Evolutionary conservation across 2,113 vertebrate genomes (phyloP).

Genomic region (Oryzias celebensis): DNA sequence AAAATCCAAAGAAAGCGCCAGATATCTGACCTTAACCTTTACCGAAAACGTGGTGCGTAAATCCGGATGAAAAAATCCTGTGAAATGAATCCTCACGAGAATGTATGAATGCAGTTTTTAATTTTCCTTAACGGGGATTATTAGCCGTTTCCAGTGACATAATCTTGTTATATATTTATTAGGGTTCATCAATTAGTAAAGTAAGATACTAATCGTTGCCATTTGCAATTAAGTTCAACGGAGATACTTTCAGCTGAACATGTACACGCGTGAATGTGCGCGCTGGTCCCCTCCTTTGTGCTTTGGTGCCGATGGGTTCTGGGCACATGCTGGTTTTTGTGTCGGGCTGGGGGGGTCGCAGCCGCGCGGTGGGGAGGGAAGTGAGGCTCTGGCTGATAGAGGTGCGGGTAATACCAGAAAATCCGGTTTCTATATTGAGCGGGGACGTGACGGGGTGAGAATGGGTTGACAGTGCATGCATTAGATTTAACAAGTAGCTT

Average conservation of each 20-base stretch:
- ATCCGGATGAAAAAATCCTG: too few species aligned
- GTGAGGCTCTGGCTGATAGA: slow-evolving; percentile 69
- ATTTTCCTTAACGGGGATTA: slow-evolving; percentile 34
- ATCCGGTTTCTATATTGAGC: slow-evolving; percentile 86
- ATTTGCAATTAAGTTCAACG: slow-evolving; percentile 63
- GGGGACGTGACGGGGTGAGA: slow-evolving; percentile 85
- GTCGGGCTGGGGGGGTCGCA: slow-evolving; percentile 43
- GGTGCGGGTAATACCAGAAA: slow-evolving; percentile 82
- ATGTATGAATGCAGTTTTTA: slow-evolving; percentile 6
- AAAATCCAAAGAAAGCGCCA: too few species aligned
- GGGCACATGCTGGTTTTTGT: slow-evolving; percentile 35
- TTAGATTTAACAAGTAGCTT: slow-evolving; percentile 84
- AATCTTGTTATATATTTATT: slow-evolving; percentile 65
- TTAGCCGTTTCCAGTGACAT: slow-evolving; percentile 37
- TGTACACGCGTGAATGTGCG: slow-evolving; percentile 21
- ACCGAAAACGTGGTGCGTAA: too few species aligned
- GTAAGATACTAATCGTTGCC: slow-evolving; percentile 48
- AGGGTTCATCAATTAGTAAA: slow-evolving; percentile 63
- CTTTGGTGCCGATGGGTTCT: slow-evolving; percentile 10
- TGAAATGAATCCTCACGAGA: too few species aligned
- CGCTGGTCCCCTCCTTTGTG: background rate
- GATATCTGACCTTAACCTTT: too few species aligned
- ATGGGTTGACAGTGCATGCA: slow-evolving; percentile 83
- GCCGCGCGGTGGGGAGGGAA: slow-evolving; percentile 23
- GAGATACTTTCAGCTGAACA: slow-evolving; percentile 52